Conservation (phyloP, 2,797 vertebrate species). For the Setipinna tenuifilis region DNA sequence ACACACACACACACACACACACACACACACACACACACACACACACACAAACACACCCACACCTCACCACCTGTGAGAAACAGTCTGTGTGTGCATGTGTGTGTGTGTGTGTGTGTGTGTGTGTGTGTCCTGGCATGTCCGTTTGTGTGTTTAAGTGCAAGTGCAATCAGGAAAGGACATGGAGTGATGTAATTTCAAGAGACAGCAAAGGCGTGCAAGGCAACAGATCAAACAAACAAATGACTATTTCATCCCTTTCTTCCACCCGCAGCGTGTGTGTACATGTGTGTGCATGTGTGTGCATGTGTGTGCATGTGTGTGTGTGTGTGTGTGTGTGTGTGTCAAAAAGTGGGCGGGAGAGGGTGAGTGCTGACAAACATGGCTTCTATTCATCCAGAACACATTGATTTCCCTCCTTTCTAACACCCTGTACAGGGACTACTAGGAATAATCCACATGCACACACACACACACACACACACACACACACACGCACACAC, state of each 20-base stretch:
- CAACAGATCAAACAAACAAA: slow-evolving; percentile 10
- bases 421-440: neutral
- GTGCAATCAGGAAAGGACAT: neutral
- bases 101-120: neutral
- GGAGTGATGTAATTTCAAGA: neutral
- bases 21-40: neutral
- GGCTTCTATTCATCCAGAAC: slow-evolving; percentile 7
- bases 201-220: neutral
- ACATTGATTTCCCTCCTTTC: slow-evolving; percentile 2
- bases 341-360: neutral
- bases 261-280: neutral
- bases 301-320: slow-evolving; percentile 11
- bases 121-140: neutral
- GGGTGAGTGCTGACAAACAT: neutral
- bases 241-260: neutral
- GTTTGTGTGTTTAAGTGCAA: neutral
- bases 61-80: no score
- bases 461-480: slow-evolving; percentile 25
- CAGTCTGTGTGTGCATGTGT: neutral
- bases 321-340: neutral
- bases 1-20: slow-evolving; percentile 28
- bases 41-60: no score
- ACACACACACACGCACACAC: slow-evolving; percentile 20
- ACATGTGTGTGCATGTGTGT: neutral
- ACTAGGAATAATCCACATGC: slow-evolving; percentile 1